Evolutionary conservation across 1,140 invertebrate genomes (phyloP).

Genomic region (Colletes latitarsis): DNA sequence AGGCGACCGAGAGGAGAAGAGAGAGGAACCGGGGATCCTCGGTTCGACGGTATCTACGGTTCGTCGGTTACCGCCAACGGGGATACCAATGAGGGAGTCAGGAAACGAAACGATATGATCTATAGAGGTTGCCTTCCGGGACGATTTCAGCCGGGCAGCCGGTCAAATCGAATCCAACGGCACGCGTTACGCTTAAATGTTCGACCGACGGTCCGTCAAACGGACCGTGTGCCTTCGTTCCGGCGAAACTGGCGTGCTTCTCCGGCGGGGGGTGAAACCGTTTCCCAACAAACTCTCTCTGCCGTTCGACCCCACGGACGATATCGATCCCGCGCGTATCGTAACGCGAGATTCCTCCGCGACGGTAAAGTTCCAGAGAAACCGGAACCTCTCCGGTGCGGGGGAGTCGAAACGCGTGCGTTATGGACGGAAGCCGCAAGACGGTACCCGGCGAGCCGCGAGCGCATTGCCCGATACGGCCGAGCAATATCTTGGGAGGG

Average conservation of each 20-base stretch:
- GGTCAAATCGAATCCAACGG: slow-evolving; percentile 70
- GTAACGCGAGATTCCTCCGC: slow-evolving; percentile 22
- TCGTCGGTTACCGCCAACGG: slow-evolving; percentile 51
- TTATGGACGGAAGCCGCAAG: slow-evolving; percentile 44
- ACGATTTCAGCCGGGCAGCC: slow-evolving; percentile 30
- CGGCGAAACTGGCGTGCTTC: not conserved
- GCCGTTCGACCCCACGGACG: too few species aligned
- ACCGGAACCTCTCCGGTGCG: not conserved
- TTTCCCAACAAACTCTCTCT: too few species aligned
- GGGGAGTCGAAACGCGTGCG: slow-evolving; percentile 22
- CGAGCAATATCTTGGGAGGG: slow-evolving; percentile 41
- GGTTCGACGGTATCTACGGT: slow-evolving; percentile 55
- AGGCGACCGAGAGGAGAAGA: slow-evolving; percentile 20
- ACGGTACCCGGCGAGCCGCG: slow-evolving; percentile 17
- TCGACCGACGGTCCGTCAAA: not conserved
- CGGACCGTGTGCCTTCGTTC: not conserved
- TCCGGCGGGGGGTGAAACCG: not conserved
- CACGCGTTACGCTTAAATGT: slow-evolving; percentile 43
- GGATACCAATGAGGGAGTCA: slow-evolving; percentile 60
- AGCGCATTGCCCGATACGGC: slow-evolving; percentile 51
- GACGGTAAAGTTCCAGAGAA: slow-evolving; percentile 21
- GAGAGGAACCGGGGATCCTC: not conserved
- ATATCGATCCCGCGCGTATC: slow-evolving; percentile 16
- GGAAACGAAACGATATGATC: slow-evolving; percentile 77
- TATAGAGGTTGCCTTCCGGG: slow-evolving; percentile 65